These are phyloP conservation scores for Plagodis dolabraria DNA, from an alignment of 2,888 invertebrate genomes.

Conservation along the genomic window DNA sequence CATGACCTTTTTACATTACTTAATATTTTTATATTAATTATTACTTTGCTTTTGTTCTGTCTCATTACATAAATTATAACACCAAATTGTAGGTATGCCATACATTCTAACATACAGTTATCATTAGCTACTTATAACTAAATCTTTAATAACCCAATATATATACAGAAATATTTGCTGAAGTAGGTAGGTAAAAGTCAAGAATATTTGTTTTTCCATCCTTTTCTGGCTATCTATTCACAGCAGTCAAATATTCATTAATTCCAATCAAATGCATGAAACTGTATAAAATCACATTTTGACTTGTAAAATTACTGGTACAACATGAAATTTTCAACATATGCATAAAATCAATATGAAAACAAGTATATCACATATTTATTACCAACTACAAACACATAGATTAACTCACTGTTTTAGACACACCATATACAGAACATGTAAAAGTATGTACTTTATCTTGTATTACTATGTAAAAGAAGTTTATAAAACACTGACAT, in stretches of 20 bases:
- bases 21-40: conserved; percentile 10
- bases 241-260: conserved; percentile 33
- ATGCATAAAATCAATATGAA: conserved; percentile 37
- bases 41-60: conserved; percentile 39
- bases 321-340: conserved; percentile 26
- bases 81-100: conserved; percentile 26
- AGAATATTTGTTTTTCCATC: too few species aligned
- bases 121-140: conserved; percentile 75
- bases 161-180: conserved; percentile 72
- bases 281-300: conserved; percentile 9
- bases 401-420: conserved; percentile 25
- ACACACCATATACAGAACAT: conserved; percentile 17
- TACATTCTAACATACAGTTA: conserved; percentile 42
- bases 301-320: conserved; percentile 14
- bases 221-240: conserved; percentile 22
- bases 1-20: conserved; percentile 33
- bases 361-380: conserved; percentile 51
- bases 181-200: conserved; percentile 1
- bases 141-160: conserved; percentile 72
- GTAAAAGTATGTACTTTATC: too few species aligned
- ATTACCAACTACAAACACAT: conserved; percentile 28
- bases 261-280: conserved; percentile 5
- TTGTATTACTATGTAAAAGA: too few species aligned
- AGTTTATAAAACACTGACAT: too few species aligned
- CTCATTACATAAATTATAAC: conserved; percentile 10